These are phyloP conservation scores for Archocentrus centrarchus DNA, from an alignment of 2,113 vertebrate genomes.

Conservation along the genomic window DNA sequence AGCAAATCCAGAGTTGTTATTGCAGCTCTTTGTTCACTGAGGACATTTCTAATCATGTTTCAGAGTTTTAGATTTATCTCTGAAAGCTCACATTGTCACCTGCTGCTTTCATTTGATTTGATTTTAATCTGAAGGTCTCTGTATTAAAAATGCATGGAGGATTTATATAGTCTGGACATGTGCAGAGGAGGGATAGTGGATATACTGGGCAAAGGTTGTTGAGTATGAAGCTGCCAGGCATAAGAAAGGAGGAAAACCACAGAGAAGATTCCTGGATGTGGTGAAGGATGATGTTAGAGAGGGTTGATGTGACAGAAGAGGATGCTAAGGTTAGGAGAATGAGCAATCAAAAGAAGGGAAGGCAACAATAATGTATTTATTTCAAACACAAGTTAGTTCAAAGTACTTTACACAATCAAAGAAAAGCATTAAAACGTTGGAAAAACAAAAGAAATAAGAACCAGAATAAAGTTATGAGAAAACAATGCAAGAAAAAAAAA, in stretches of 20 bases:
- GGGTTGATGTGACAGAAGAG: neutral
- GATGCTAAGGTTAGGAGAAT: neutral
- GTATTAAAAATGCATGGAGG: neutral
- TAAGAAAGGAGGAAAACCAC: neutral
- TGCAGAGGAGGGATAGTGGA: neutral
- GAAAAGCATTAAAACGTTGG: neutral
- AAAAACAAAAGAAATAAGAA: neutral
- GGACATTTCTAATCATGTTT: too few relatives aligned
- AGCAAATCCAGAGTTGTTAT: too few relatives aligned
- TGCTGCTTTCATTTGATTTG: too few relatives aligned
- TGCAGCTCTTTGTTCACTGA: too few relatives aligned
- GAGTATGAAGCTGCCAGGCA: neutral
- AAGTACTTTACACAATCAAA: neutral
- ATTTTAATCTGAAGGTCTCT: too few relatives aligned
- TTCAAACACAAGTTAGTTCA: accelerated
- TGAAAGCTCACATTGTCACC: too few relatives aligned
- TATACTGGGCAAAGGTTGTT: neutral
- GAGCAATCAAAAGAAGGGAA: neutral
- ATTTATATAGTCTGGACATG: neutral
- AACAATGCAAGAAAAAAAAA: neutral
- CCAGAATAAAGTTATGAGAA: neutral
- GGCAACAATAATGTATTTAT: neutral
- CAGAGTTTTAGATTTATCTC: too few relatives aligned
- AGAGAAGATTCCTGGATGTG: neutral
- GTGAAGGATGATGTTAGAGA: neutral